These are phyloP conservation scores for Temnothorax rugatulus DNA, from an alignment of 2,888 invertebrate genomes.

Conservation along the genomic window DNA sequence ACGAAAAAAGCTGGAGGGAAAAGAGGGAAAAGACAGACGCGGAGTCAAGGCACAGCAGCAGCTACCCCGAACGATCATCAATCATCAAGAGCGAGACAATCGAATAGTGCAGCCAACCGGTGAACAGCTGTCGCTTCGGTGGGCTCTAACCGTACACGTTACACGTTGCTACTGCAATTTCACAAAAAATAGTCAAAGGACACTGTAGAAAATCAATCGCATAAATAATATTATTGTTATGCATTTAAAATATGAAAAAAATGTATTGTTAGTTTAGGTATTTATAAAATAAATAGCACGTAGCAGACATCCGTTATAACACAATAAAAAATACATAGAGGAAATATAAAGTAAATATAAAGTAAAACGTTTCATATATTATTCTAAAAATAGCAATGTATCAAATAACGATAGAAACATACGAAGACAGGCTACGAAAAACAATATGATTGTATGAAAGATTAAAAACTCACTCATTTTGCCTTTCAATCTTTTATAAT, in stretches of 20 bases:
- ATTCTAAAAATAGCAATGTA: not conserved
- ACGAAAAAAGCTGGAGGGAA: constrained; percentile 72
- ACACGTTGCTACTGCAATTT: constrained; percentile 78
- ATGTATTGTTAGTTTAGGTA: not conserved
- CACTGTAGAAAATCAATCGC: constrained; percentile 31
- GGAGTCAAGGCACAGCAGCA: constrained; percentile 82
- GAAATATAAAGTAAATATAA: not conserved
- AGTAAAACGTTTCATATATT: not conserved
- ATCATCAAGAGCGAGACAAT: constrained; percentile 88
- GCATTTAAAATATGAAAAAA: not conserved
- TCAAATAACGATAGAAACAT: constrained; percentile 8
- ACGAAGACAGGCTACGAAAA: not conserved
- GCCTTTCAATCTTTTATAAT: constrained; percentile 41
- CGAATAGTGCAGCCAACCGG: constrained; percentile 86
- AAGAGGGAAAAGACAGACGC: constrained; percentile 77
- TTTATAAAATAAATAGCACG: not conserved
- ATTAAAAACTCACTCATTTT: constrained; percentile 31
- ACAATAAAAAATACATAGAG: not conserved
- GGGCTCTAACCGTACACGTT: constrained; percentile 81
- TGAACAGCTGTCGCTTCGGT: constrained; percentile 88
- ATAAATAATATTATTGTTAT: constrained; percentile 2
- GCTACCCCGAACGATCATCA: constrained; percentile 88
- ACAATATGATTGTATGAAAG: not conserved
- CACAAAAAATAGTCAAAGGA: constrained; percentile 57
- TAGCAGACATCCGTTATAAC: not conserved